A percentile compares a stretch with the other conserved stretches of the same genome.
Conservation (phyloP, 2,113 vertebrate genomes). For the Lamprologus ornatipinnis region DNA sequence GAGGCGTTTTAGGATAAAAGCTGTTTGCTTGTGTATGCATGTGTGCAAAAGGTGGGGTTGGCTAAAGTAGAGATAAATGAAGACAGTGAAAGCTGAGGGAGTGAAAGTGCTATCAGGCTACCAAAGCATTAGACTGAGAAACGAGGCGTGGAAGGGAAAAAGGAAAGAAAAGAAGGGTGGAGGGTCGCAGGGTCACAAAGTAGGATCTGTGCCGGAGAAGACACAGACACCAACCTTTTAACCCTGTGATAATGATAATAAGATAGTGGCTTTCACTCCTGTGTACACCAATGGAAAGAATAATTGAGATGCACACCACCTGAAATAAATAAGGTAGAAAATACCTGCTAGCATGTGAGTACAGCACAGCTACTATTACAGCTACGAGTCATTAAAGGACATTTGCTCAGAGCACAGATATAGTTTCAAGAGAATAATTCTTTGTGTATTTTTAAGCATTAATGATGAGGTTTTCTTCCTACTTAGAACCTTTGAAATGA, state of each 20-base stretch:
- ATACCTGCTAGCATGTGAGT: not conserved
- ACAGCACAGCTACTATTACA: conserved; percentile 10
- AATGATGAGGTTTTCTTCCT: conserved; percentile 20
- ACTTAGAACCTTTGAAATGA: conserved; percentile 1
- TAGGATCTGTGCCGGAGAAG: conserved; percentile 46
- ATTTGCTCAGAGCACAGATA: not conserved
- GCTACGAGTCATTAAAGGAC: conserved; percentile 16
- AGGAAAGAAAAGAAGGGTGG: not conserved
- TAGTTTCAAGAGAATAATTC: not conserved
- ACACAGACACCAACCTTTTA: conserved; percentile 56
- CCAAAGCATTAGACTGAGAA: conserved; percentile 41
- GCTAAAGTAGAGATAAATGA: conserved; percentile 12
- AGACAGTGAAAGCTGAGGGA: conserved; percentile 20
- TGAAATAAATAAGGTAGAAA: conserved; percentile 22
- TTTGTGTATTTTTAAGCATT: conserved; percentile 27
- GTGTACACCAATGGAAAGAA: conserved; percentile 1
- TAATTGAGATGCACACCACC: not conserved
- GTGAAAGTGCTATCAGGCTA: conserved; percentile 39
- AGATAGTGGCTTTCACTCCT: conserved; percentile 30
- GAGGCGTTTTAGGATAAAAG: not conserved
- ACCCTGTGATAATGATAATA: conserved; percentile 49
- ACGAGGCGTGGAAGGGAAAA: conserved; percentile 27
- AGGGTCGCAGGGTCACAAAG: conserved; percentile 23
- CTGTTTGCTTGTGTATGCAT: not conserved
- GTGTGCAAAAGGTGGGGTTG: not conserved